A percentile compares a stretch with the other conserved stretches of the same genome.
phyloP scores from a whole-genome alignment of 2,797 vertebrate genomes.

The Otolemur crassicaudatus region DNA sequence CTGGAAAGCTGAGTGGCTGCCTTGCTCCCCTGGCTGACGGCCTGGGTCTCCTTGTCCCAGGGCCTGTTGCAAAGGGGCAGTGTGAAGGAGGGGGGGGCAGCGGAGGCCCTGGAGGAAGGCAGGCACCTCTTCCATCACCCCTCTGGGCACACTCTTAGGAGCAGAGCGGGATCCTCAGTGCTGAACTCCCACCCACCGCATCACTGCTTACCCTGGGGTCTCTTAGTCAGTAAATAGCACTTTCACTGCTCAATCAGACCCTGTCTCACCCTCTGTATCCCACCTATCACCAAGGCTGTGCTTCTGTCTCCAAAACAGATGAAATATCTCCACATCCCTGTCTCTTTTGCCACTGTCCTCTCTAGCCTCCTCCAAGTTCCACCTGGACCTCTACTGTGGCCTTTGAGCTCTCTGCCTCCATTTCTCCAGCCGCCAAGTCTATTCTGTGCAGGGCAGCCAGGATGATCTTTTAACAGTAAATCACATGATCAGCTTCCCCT shows the following conservation, averaged over 20 bases:
- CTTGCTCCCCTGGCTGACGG: neutral
- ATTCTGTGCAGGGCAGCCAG: neutral
- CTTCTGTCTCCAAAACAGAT: neutral
- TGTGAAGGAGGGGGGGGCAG: rapidly evolving
- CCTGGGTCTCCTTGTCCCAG: neutral
- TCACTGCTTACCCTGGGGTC: neutral
- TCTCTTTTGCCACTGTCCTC: neutral
- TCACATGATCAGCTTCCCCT: neutral
- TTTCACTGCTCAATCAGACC: neutral
- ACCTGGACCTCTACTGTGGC: neutral
- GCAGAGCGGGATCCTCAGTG: too few species aligned
- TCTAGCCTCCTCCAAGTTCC: neutral
- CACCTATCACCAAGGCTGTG: neutral
- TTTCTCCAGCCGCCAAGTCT: neutral
- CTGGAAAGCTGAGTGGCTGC: neutral
- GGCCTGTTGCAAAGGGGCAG: neutral
- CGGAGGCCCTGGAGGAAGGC: neutral
- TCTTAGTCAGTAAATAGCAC: neutral
- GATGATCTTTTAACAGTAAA: neutral
- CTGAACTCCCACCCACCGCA: rapidly evolving
- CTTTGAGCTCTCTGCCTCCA: neutral
- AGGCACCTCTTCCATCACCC: neutral
- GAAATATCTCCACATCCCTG: rapidly evolving
- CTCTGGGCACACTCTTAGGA: neutral
- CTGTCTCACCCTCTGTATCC: neutral